A percentile compares a stretch with the other conserved stretches of the same genome.
Evolutionary conservation across 2,113 vertebrate genomes (phyloP).

Genomic region (Pipa parva): DNA sequence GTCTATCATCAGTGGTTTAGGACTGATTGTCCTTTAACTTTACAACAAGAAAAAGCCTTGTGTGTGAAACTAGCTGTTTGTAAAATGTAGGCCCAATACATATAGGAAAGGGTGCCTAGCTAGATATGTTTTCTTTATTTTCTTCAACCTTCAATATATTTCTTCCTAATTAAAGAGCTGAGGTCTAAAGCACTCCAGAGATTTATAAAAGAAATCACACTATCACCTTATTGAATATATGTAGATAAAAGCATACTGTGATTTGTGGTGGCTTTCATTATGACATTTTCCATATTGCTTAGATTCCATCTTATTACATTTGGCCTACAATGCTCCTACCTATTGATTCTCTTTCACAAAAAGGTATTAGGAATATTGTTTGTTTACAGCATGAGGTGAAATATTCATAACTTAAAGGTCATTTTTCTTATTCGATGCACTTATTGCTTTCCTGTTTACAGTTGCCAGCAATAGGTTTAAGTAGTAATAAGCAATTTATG

Average conservation of each 20-base stretch:
- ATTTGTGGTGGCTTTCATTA: slow-evolving; percentile 26
- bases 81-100: no score
- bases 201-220: slow-evolving; percentile 1
- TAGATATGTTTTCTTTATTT: no score
- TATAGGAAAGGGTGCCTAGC: no score
- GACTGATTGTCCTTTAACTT: no score
- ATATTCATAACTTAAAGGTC: slow-evolving; percentile 34
- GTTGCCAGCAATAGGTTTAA: neutral
- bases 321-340: slow-evolving; percentile 12
- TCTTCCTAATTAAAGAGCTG: neutral
- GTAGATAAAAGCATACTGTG: slow-evolving; percentile 3
- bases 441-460: slow-evolving; percentile 12
- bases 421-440: slow-evolving; percentile 25
- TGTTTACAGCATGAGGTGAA: slow-evolving; percentile 14
- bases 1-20: no score
- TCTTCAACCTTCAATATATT: no score
- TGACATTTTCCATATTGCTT: slow-evolving; percentile 25
- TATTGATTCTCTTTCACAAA: slow-evolving; percentile 21
- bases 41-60: no score
- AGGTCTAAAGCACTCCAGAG: neutral
- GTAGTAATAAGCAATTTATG: slow-evolving; percentile 22
- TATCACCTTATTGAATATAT: slow-evolving; percentile 18
- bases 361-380: slow-evolving; percentile 17
- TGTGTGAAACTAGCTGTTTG: no score
- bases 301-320: slow-evolving; percentile 26